These are phyloP conservation scores for Macaca fascicularis DNA, from an alignment of 2,113 vertebrate species.

Conservation along the genomic window T2T-MFA8v1.1 NC_088381.1:161205001-161205500, in stretches of 20 bases:
- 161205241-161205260: background rate
- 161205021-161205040: background rate
- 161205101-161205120: background rate
- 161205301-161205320: background rate
- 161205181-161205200: background rate
- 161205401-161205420: constrained; percentile 18
- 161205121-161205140: background rate
- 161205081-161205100: background rate
- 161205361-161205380: background rate
- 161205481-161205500: constrained; percentile 19
- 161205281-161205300: constrained; percentile 1
- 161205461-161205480: constrained; percentile 8
- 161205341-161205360: background rate
- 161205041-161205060: constrained; percentile 30
- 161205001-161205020: constrained; percentile 13
- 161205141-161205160: background rate
- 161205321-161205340: background rate
- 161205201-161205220: background rate
- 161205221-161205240: background rate
- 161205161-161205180: background rate
- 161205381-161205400: background rate
- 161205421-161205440: background rate
- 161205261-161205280: background rate
- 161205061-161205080: background rate
- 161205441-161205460: background rate